These are phyloP conservation scores for Delphinus delphis DNA, from an alignment of 2,113 vertebrate species.

Conservation along the genomic window DNA sequence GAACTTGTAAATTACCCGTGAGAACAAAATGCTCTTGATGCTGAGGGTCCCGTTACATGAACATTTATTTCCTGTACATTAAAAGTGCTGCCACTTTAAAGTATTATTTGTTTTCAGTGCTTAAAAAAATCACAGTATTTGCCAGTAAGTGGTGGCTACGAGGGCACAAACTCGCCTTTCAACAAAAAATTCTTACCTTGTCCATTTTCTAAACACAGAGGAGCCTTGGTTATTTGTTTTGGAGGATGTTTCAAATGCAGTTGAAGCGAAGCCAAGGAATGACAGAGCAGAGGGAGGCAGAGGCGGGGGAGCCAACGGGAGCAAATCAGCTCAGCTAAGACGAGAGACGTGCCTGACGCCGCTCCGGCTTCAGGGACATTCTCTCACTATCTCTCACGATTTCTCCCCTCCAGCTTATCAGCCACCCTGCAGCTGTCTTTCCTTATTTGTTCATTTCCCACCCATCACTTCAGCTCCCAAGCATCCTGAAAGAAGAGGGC, in stretches of 20 bases:
- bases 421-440: background rate
- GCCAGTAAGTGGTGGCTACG: background rate
- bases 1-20: background rate
- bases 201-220: background rate
- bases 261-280: background rate
- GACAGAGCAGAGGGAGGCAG: background rate
- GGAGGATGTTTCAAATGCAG: background rate
- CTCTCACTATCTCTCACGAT: background rate
- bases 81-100: background rate
- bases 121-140: background rate
- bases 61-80: background rate
- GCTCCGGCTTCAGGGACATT: background rate
- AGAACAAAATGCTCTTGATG: background rate
- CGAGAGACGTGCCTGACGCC: background rate
- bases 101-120: constrained; percentile 4
- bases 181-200: constrained; percentile 25
- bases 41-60: background rate
- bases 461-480: background rate
- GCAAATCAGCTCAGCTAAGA: background rate
- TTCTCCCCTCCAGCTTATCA: background rate
- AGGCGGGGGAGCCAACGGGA: background rate
- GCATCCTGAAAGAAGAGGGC: background rate
- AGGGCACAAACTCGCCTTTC: background rate
- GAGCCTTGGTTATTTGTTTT: background rate
- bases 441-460: background rate